Percentiles rank a stretch among this genome's conserved stretches.
These are phyloP conservation scores for Cichladusa arquata DNA, from an alignment of 2,113 vertebrate species.

Conservation along the genomic window DNA sequence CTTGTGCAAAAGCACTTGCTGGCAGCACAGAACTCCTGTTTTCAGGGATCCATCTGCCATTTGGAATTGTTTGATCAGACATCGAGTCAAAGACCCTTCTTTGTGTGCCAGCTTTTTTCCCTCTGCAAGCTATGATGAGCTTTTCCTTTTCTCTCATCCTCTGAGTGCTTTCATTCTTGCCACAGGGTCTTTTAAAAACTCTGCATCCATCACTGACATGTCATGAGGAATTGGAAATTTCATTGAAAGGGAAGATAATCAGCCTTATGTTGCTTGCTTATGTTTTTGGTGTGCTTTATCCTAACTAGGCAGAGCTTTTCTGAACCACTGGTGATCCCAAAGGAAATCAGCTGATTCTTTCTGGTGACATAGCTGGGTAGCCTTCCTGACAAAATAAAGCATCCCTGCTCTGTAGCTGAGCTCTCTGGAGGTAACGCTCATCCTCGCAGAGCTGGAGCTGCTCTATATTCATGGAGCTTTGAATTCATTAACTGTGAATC, in stretches of 20 bases:
- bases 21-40: constrained; percentile 3
- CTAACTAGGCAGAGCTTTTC: background rate
- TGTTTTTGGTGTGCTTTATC: background rate
- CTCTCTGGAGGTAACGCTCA: background rate
- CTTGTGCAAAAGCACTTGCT: background rate
- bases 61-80: constrained; percentile 28
- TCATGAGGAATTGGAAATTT: background rate
- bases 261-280: constrained; percentile 8
- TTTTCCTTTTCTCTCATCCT: background rate
- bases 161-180: background rate
- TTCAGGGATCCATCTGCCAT: background rate
- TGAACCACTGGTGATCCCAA: background rate
- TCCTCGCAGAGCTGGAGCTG: background rate
- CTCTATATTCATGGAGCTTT: constrained; percentile 54
- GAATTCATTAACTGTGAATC: constrained; percentile 61
- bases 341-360: constrained; percentile 41
- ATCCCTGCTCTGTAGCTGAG: background rate
- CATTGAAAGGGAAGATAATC: constrained; percentile 12
- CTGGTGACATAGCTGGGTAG: constrained; percentile 3
- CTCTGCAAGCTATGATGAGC: background rate
- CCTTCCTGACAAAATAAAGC: constrained; percentile 22
- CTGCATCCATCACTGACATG: background rate
- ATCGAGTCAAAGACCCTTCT: background rate
- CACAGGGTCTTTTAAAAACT: background rate
- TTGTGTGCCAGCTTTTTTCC: background rate